Evolutionary conservation across 1,140 invertebrate genomes (phyloP).

Genomic region (Scaptodrosophila lebanonensis): DNA sequence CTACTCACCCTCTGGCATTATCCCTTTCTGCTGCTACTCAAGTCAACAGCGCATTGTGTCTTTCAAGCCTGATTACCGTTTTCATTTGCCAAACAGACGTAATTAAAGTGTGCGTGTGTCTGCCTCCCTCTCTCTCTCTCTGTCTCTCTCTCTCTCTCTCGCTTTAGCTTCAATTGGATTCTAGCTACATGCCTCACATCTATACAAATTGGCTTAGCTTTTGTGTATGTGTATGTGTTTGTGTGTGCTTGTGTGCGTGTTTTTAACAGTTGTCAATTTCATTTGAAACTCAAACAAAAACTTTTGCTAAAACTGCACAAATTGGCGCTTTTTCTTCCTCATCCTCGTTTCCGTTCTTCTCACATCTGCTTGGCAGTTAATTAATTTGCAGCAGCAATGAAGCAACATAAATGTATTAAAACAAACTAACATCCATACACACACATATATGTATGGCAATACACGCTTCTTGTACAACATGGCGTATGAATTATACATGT

Average conservation of each 20-base stretch:
- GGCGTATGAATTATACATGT: neutral
- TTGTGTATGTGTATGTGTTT: slow-evolving; percentile 23
- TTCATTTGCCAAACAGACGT: slow-evolving; percentile 72
- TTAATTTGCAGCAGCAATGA: slow-evolving; percentile 52
- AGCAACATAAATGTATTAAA: no score
- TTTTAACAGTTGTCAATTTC: slow-evolving; percentile 67
- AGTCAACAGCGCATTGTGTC: slow-evolving; percentile 55
- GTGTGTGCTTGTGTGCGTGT: slow-evolving; percentile 26
- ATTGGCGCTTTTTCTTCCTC: slow-evolving; percentile 39
- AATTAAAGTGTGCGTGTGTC: slow-evolving; percentile 57
- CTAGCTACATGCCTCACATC: slow-evolving; percentile 41
- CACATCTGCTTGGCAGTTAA: slow-evolving; percentile 55
- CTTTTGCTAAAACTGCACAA: slow-evolving; percentile 46
- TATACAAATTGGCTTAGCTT: slow-evolving; percentile 60
- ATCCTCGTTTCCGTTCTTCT: slow-evolving; percentile 19
- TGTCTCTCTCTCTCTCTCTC: slow-evolving; percentile 20
- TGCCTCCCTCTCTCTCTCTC: slow-evolving; percentile 6
- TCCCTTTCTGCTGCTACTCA: slow-evolving; percentile 37
- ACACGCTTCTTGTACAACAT: neutral
- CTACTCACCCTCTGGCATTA: slow-evolving; percentile 4
- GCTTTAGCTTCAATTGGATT: slow-evolving; percentile 61
- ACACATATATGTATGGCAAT: no score
- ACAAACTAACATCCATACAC: neutral
- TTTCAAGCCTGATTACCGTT: slow-evolving; percentile 72
- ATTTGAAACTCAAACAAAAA: slow-evolving; percentile 64